A percentile compares a stretch with the other conserved stretches of the same genome.
Conservation (phyloP, 92 coral and sea anemone genomes). For the Palythoa heliodiscus region DNA sequence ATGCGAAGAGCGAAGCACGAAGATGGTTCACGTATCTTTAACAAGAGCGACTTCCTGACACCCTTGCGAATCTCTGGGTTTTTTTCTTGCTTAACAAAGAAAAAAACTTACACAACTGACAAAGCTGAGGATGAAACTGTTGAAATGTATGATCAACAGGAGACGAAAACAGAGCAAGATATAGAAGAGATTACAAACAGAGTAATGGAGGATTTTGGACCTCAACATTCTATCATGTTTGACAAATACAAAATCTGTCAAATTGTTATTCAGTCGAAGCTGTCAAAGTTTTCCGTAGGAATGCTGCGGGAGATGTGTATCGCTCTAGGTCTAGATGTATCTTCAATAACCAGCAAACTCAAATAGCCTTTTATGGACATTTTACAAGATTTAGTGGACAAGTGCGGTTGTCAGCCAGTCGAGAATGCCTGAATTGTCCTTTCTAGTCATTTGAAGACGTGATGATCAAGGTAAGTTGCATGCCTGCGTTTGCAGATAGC, state of each 20-base stretch:
- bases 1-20: constrained; percentile 51
- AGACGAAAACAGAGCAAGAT: no score
- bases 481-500: no score
- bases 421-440: constrained; percentile 17
- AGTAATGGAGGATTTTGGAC: no score
- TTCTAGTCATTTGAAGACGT: not conserved
- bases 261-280: constrained; percentile 51
- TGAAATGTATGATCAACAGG: no score
- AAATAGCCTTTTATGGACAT: constrained; percentile 61
- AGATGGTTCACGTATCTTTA: constrained; percentile 46
- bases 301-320: constrained; percentile 47
- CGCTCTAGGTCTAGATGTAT: constrained; percentile 42
- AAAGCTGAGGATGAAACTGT: no score
- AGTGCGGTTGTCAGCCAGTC: constrained; percentile 39
- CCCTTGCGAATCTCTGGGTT: no score
- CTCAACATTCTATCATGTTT: constrained; percentile 49
- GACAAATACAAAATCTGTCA: constrained; percentile 58
- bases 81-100: no score
- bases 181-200: no score
- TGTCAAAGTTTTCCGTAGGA: constrained; percentile 47
- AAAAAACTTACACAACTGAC: no score
- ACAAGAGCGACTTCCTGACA: no score
- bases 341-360: constrained; percentile 52
- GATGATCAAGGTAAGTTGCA: not conserved
- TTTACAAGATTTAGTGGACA: constrained; percentile 49